Evolutionary conservation across 2,797 vertebrate species (phyloP), one percentile per base, ranked within the genome.

Genomic region (Periparus ater): DNA sequence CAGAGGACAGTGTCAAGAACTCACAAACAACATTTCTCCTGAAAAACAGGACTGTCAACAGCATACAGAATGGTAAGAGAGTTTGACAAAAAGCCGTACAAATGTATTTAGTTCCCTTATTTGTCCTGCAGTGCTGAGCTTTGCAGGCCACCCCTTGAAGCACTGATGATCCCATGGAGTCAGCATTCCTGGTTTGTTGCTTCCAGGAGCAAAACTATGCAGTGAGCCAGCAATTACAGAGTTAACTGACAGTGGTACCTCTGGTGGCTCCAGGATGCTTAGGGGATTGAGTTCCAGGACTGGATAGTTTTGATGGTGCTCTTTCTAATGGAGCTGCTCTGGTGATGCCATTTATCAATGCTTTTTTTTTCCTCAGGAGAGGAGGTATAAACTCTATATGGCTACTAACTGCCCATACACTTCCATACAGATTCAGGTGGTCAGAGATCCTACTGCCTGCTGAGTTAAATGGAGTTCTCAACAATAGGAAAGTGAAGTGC

Each of bases 401-500:
- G 34, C 51, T 87, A 9, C 17, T 10, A 92, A 61, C 22, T 34
- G 67, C 62, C 76, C 53, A 4, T 81, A 53, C 68, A 50, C 30
- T 76, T 68, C 72, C 3, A 2, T n/a, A 32, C 9, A 45, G 47
- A 32, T 51, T 91, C 61, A 88, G 63, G 67, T 90, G 87, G 75
- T 47, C 82, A 88, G 76, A 87, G 66, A 89, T 83, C 66, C 67
- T 10, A 5, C 57, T 92, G 67, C 85, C 85, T 94, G 88, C 75
- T 72, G 87, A 67, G 80, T 77, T 80, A 91, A 97, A 77, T 63
- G 70, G 76, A 93, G 72, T 58, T 83, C 87, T 88, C 3, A 0
- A 60, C 77, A 94, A 91, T 10, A 88, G 58, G 38, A 76, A 86
- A 96, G 91, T 76, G 45, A 90, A 96, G 75, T 91, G 92, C 70